These are phyloP conservation scores for Sturmia bella DNA, from an alignment of 2,888 invertebrate species.

Conservation along the genomic window DNA sequence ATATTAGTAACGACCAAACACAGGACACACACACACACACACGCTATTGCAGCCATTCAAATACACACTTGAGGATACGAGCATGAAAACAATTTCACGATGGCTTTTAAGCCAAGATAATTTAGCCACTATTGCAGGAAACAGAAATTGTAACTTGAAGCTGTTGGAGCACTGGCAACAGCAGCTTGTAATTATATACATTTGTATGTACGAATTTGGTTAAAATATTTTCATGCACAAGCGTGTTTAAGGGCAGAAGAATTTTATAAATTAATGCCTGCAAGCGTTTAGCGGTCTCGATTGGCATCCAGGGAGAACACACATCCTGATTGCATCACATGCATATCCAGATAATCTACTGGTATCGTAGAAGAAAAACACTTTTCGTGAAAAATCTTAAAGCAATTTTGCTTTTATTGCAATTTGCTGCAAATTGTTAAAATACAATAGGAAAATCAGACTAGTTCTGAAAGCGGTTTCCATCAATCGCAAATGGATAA, in stretches of 20 bases:
- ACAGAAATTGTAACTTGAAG: conserved; percentile 4
- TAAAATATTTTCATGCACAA: conserved; percentile 11
- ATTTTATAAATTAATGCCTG: background rate
- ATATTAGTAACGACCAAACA: background rate
- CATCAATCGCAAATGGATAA: too few relatives aligned
- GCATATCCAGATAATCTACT: background rate
- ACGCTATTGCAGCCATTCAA: background rate
- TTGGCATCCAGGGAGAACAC: background rate
- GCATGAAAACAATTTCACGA: conserved; percentile 2
- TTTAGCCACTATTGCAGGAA: conserved; percentile 25
- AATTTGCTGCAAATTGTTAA: background rate
- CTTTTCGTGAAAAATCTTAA: background rate
- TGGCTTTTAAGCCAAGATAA: conserved; percentile 36
- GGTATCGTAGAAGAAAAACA: background rate
- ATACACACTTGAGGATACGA: conserved; percentile 21
- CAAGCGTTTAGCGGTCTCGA: background rate
- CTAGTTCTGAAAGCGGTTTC: too few relatives aligned
- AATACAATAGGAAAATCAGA: too few relatives aligned
- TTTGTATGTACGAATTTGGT: background rate
- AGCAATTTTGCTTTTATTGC: too few relatives aligned
- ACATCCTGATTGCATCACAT: conserved; percentile 22
- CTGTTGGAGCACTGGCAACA: background rate
- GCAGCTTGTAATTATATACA: conserved; percentile 19
- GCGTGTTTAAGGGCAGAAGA: background rate
- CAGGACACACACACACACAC: conserved; percentile 1